Evolutionary conservation across 1,140 invertebrate species (phyloP).

Genomic region (Coptotermes formosanus): DNA sequence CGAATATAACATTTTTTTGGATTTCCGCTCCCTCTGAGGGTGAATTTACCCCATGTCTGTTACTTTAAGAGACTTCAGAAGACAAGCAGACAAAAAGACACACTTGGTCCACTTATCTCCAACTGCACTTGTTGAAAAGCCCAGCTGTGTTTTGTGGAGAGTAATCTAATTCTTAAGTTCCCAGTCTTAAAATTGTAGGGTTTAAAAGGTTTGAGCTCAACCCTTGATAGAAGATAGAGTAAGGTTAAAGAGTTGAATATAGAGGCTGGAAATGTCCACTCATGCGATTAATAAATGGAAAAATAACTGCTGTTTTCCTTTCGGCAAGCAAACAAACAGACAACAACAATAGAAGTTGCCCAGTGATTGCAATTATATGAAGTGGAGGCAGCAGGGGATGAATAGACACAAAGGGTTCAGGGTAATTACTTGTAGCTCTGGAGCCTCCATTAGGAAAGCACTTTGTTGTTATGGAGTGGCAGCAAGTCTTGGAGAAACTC

Average conservation of each 20-base stretch:
- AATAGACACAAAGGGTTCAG: not conserved
- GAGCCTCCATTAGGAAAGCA: not conserved
- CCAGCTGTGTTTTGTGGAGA: not conserved
- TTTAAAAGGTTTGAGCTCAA: not conserved
- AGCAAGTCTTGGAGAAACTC: too few relatives aligned
- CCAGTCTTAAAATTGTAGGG: not conserved
- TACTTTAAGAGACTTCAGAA: too few relatives aligned
- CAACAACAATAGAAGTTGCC: not conserved
- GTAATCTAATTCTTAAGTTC: not conserved
- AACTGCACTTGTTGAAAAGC: not conserved
- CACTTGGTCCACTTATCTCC: too few relatives aligned
- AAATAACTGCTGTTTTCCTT: not conserved
- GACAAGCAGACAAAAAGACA: too few relatives aligned
- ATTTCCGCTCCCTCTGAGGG: too few relatives aligned
- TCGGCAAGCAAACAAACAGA: conserved; percentile 5
- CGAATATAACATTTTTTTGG: too few relatives aligned
- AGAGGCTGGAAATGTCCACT: not conserved
- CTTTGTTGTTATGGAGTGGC: not conserved
- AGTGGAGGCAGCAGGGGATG: not conserved
- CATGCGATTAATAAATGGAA: not conserved
- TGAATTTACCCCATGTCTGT: too few relatives aligned
- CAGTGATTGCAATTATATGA: not conserved
- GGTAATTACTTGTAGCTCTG: not conserved
- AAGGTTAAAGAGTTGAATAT: conserved; percentile 6
- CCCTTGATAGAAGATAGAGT: not conserved